Conservation (phyloP, 2,113 vertebrate species). For the Albula glossodonta region DNA sequence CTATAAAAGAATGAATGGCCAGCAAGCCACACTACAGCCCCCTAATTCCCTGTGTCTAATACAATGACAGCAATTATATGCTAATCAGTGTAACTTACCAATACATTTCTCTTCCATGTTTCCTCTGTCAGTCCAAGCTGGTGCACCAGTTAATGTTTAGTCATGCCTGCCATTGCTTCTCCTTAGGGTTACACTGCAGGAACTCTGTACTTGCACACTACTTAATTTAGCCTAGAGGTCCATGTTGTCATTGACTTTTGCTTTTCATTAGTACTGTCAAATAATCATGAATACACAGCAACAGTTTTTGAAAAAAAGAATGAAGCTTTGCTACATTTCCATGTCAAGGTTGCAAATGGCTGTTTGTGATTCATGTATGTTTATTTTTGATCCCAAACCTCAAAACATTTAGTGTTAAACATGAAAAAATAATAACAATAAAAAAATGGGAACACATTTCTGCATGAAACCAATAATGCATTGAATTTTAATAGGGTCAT, state of each 20-base stretch:
- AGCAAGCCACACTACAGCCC: conserved; percentile 74
- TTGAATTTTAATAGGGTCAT: no score
- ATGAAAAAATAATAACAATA: no score
- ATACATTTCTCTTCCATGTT: conserved; percentile 71
- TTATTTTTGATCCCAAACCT: no score
- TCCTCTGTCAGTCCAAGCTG: conserved; percentile 72
- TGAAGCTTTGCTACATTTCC: not conserved
- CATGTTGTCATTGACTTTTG: not conserved
- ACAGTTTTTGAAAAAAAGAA: not conserved
- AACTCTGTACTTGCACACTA: not conserved
- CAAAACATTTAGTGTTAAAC: no score
- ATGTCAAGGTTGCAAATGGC: not conserved
- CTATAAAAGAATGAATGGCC: conserved; percentile 63
- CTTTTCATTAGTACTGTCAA: not conserved
- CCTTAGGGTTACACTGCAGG: not conserved
- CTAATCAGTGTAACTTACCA: conserved; percentile 85
- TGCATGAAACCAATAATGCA: no score
- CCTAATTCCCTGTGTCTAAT: conserved; percentile 81
- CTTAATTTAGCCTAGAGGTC: not conserved
- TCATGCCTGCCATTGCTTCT: conserved; percentile 75
- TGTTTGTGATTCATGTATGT: not conserved
- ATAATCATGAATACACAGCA: not conserved
- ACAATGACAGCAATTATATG: conserved; percentile 93
- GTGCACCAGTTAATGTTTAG: conserved; percentile 72
- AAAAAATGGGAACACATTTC: no score